A percentile compares a stretch with the other conserved stretches of the same genome.
These are phyloP conservation scores for Tenualosa ilisha DNA, from an alignment of 2,797 vertebrate genomes.

Conservation along the genomic window DNA sequence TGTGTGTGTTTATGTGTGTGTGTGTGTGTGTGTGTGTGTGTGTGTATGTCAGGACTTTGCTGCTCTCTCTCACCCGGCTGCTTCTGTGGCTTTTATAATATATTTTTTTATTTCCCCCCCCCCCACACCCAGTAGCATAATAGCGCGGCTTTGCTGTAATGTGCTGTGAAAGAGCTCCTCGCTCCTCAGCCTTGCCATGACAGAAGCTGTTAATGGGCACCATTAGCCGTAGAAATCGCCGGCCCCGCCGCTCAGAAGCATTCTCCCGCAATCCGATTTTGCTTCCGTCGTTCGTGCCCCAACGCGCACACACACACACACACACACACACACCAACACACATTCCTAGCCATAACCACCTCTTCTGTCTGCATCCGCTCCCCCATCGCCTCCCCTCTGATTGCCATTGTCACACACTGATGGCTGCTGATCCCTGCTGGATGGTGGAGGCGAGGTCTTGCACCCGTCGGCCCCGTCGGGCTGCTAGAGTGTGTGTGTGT, in stretches of 20 bases:
- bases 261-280: conserved; percentile 36
- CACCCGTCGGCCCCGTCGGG: background rate
- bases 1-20: conserved; percentile 27
- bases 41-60: conserved; percentile 56
- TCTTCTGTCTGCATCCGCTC: background rate
- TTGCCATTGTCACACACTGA: conserved; percentile 36
- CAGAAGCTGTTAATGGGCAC: conserved; percentile 50
- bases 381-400: conserved; percentile 27
- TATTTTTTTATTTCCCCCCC: background rate
- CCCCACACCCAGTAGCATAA: conserved; percentile 46
- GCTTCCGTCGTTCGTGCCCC: background rate
- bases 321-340: too few relatives aligned
- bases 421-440: conserved; percentile 10
- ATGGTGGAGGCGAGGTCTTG: background rate
- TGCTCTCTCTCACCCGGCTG: conserved; percentile 44
- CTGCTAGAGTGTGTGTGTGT: background rate
- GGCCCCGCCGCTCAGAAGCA: conserved; percentile 29
- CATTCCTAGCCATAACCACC: background rate
- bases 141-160: conserved; percentile 50
- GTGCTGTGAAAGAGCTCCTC: conserved; percentile 45
- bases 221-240: conserved; percentile 36
- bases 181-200: conserved; percentile 41
- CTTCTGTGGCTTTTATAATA: conserved; percentile 54
- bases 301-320: background rate
- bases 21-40: conserved; percentile 38